Conservation (phyloP, 2,888 invertebrate genomes). For the Parnassius mnemosyne region DNA sequence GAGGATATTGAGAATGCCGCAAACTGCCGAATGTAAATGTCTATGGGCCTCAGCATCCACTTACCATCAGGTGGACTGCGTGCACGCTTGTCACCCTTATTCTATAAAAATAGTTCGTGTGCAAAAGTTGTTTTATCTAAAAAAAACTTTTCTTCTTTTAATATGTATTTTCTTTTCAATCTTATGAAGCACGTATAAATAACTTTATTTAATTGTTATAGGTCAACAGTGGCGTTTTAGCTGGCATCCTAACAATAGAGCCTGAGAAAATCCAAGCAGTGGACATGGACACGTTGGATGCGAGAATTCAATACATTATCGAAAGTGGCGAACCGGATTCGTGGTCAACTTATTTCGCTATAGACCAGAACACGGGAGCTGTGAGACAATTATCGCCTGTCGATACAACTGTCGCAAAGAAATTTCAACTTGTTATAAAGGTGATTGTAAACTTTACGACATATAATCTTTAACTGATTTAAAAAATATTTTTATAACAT, state of each 20-base stretch:
- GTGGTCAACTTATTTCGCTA: slow-evolving; percentile 90
- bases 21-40: too few species aligned
- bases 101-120: too few species aligned
- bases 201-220: slow-evolving; percentile 41
- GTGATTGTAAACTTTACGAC: slow-evolving; percentile 39
- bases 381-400: slow-evolving; percentile 90
- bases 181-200: too few species aligned
- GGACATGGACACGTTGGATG: slow-evolving; percentile 93
- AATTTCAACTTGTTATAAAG: slow-evolving; percentile 90
- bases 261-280: slow-evolving; percentile 95
- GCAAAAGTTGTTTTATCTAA: too few species aligned
- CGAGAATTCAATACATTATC: slow-evolving; percentile 90
- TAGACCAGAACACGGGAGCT: slow-evolving; percentile 89
- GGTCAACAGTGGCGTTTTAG: slow-evolving; percentile 90
- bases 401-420: slow-evolving; percentile 88
- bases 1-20: too few species aligned
- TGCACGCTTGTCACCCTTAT: too few species aligned
- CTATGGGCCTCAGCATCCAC: too few species aligned
- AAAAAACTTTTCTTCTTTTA: too few species aligned
- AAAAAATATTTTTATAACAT: too few species aligned
- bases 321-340: slow-evolving; percentile 89
- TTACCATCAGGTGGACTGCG: too few species aligned
- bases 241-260: slow-evolving; percentile 89
- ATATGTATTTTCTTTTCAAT: too few species aligned
- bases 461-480: too few species aligned